Conservation (phyloP, 2,113 vertebrate genomes). For the Equus przewalskii region DNA sequence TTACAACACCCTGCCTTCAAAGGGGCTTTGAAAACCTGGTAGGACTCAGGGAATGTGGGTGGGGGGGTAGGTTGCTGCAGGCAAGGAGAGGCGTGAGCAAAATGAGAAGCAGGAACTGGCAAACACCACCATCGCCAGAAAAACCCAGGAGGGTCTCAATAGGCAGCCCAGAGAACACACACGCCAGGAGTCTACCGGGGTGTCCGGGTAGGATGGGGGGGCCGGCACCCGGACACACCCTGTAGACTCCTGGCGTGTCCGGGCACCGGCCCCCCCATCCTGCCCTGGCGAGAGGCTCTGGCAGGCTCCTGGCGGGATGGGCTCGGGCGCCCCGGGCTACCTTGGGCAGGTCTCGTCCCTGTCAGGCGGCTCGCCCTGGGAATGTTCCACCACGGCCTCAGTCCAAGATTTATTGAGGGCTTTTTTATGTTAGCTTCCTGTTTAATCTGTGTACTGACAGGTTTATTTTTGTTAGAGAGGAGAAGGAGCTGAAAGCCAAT, state of each 20-base stretch:
- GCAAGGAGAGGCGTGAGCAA: neutral
- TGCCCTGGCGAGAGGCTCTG: neutral
- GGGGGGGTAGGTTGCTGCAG: too few relatives aligned
- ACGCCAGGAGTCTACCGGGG: fast-evolving
- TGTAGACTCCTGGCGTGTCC: too few relatives aligned
- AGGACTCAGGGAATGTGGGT: neutral
- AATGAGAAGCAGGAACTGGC: neutral
- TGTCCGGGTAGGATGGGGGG: neutral
- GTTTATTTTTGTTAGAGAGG: slow-evolving; percentile 9
- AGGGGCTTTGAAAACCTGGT: fast-evolving
- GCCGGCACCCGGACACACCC: too few relatives aligned
- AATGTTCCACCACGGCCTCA: neutral
- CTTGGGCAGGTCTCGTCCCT: neutral
- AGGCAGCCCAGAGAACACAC: neutral
- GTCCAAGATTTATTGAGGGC: neutral
- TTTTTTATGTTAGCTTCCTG: slow-evolving; percentile 44
- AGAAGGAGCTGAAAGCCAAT: neutral
- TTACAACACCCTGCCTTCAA: fast-evolving
- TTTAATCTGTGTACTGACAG: neutral
- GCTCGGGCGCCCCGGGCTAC: neutral
- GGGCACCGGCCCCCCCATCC: neutral
- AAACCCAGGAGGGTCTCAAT: neutral
- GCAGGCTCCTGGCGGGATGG: fast-evolving
- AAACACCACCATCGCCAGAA: fast-evolving
- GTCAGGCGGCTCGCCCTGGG: neutral